Base-by-base conservation (phyloP, 2,888 invertebrate genomes). In the Xanthostigma xanthostigma region DNA sequence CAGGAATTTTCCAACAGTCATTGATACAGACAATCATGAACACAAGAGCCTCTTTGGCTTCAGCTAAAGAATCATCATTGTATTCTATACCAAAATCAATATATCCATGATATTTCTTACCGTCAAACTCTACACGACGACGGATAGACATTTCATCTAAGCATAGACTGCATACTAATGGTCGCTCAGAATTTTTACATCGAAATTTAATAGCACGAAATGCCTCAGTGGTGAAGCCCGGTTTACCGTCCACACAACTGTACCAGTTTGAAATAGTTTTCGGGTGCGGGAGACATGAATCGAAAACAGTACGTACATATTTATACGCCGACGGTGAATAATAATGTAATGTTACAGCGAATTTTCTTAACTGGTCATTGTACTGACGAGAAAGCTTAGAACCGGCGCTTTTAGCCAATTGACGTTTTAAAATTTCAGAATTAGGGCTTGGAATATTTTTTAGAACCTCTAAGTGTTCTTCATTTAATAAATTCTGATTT, bases 141-240 rank as follows among this genome's bases (percentile, higher is more conserved):
- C 51, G 50, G 17, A 59, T 57, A 1, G 57, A 51, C 56, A 62
- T 62, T 54, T 61, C 59, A 52, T 60, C 60, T 6, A 60, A 44
- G 8, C 55, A 49, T 27, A 58, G 45, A n/a, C 51, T 42, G 39
- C 51, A 54, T 33, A 51, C 36, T 33, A 57, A 14, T 35, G 44
- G 45, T 49, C 54, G 53, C 8, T 48, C 42, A 33, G 49, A 47
- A 3, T 39, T 35, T 9, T 27, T 38, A 37, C 36, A 49, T 46
- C 55, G 48, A n/a, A 37, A 41, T 53, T 53, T 53, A 34, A 60
- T 45, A 36, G 53, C 53, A 45, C 52, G 42, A 34, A 59, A 56
- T 8, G 56, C 51, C 50, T 58, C 57, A 43, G 34, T 49, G 41
- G 47, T 57, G 49, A 64, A 61, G 5, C 64, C 62, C 6, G 63